Conservation (phyloP, 2,113 vertebrate genomes). For the Ctenomys sociabilis region DNA sequence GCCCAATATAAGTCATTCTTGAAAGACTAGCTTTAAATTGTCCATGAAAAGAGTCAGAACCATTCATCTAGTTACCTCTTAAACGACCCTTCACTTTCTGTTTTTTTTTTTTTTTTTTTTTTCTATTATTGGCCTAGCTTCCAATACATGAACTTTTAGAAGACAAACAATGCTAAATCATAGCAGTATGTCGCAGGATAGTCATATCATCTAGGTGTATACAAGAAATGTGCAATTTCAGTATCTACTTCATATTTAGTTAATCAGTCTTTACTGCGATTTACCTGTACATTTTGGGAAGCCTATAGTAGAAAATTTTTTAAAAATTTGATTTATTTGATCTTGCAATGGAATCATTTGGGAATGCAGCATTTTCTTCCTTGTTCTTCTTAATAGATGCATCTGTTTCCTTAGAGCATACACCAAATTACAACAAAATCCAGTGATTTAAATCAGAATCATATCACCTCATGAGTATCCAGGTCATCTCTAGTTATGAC, state of each 20-base stretch:
- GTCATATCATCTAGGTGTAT: fast-evolving
- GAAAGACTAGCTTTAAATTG: neutral
- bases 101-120: no score
- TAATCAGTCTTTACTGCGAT: neutral
- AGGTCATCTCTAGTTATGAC: neutral
- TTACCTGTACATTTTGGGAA: neutral
- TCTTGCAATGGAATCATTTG: neutral
- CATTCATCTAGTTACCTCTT: neutral
- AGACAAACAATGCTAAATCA: neutral
- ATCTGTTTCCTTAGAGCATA: neutral
- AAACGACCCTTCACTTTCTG: no score
- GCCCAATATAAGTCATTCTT: neutral
- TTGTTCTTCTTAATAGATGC: neutral
- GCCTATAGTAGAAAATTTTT: neutral
- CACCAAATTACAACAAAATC: neutral
- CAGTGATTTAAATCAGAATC: neutral
- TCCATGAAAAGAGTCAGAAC: neutral
- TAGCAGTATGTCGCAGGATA: neutral
- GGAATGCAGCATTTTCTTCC: neutral
- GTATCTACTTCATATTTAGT: neutral
- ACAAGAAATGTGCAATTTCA: neutral
- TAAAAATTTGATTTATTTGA: neutral
- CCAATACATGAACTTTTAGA: neutral
- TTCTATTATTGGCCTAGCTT: neutral
- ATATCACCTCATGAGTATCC: neutral